phyloP scores from a whole-genome alignment of 2,888 invertebrate genomes.

The Drosophila lutescens region DNA sequence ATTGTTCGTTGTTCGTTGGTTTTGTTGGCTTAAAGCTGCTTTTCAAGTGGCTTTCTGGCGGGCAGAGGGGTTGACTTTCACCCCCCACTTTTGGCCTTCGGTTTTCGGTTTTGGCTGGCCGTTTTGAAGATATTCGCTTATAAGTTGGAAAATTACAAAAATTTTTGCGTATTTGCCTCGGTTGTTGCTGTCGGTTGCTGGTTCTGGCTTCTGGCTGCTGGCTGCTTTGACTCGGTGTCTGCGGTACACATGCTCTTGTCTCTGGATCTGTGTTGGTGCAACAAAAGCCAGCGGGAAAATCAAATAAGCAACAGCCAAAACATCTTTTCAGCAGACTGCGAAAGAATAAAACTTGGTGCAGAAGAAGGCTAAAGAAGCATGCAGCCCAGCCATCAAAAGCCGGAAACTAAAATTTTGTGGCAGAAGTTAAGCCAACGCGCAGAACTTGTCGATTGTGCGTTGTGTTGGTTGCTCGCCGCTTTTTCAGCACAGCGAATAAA shows the following conservation, averaged over 20 bases:
- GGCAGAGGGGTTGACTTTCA: slow-evolving; percentile 3
- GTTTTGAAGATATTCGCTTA: slow-evolving; percentile 58
- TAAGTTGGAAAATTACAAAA: slow-evolving; percentile 60
- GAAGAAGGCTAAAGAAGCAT: slow-evolving; percentile 56
- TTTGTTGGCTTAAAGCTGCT: slow-evolving; percentile 50
- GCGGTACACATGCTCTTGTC: slow-evolving; percentile 55
- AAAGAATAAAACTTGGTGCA: slow-evolving; percentile 55
- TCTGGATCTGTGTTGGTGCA: slow-evolving; percentile 52
- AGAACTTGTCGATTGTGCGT: slow-evolving; percentile 78
- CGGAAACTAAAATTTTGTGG: slow-evolving; percentile 77
- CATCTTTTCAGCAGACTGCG: slow-evolving; percentile 52
- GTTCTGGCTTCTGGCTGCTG: slow-evolving; percentile 5
- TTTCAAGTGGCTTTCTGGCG: slow-evolving; percentile 39
- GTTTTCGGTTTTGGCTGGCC: slow-evolving; percentile 30
- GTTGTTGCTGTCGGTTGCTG: slow-evolving; percentile 6
- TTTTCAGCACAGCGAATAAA: neutral
- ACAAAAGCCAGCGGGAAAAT: slow-evolving; percentile 68
- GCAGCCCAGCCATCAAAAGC: slow-evolving; percentile 76
- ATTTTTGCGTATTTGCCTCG: slow-evolving; percentile 54
- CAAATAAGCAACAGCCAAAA: slow-evolving; percentile 74
- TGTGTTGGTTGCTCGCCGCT: slow-evolving; percentile 22
- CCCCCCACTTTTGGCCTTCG: slow-evolving; percentile 11
- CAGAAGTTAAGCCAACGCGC: slow-evolving; percentile 75
- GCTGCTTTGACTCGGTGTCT: slow-evolving; percentile 47
- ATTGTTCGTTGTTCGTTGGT: slow-evolving; percentile 35